phyloP scores from a whole-genome alignment of 2,113 vertebrate genomes.

The Arizona elegans region DNA sequence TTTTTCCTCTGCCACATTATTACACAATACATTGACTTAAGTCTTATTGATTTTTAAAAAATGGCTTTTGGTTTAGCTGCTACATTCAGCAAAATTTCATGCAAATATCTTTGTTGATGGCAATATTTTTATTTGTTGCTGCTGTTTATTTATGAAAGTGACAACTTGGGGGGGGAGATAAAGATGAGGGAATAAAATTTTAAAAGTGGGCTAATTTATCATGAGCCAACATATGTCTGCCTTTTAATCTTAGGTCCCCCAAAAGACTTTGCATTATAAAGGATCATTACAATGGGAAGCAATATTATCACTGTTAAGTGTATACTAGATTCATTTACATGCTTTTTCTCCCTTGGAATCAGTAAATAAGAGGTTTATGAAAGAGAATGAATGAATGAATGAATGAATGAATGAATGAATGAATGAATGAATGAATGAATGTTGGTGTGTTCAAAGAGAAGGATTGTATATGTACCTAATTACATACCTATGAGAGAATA shows the following conservation, averaged over 20 bases:
- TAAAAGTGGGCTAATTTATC: neutral
- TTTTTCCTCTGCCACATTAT: neutral
- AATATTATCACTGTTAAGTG: neutral
- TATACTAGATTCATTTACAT: neutral
- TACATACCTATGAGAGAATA: neutral
- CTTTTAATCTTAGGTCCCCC: neutral
- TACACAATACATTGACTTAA: neutral
- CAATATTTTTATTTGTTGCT: too few species aligned
- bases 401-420: neutral
- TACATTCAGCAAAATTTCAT: slow-evolving; percentile 8
- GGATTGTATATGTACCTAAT: neutral
- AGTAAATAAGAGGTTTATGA: neutral
- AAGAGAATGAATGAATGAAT: neutral
- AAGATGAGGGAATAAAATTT: neutral
- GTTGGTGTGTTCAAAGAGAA: neutral
- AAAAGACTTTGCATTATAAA: slow-evolving; percentile 16
- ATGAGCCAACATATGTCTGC: neutral
- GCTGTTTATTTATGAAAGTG: neutral
- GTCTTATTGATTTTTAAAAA: neutral
- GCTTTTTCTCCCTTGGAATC: neutral
- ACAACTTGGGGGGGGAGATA: neutral
- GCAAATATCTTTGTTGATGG: slow-evolving; percentile 1
- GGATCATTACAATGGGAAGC: neutral
- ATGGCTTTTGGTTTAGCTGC: neutral
- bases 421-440: neutral